These are phyloP conservation scores for Peromyscus melanophrys DNA, from an alignment of 2,797 vertebrate species.

Conservation along the genomic window DNA sequence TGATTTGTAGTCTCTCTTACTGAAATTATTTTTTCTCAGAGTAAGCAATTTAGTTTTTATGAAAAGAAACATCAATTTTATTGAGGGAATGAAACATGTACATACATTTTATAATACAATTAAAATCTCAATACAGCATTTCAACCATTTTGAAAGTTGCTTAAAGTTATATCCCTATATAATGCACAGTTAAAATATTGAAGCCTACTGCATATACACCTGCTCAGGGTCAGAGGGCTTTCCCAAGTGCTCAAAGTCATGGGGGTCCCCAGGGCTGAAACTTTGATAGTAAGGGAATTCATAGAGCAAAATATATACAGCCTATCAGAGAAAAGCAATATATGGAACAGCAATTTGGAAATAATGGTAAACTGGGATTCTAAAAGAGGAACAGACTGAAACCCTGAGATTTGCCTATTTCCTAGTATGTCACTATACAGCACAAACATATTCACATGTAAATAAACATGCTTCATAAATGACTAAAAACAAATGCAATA, in stretches of 20 bases:
- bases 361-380: not conserved
- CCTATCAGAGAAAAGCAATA: not conserved
- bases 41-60: slow-evolving; percentile 11
- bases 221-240: not conserved
- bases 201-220: not conserved
- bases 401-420: not conserved
- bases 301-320: not conserved
- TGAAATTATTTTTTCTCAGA: not conserved
- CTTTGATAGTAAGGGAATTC: not conserved
- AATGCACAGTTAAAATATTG: not conserved
- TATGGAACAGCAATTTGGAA: not conserved
- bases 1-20: not conserved
- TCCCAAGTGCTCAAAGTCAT: not conserved
- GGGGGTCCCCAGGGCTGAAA: not conserved
- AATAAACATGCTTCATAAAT: not conserved
- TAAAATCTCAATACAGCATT: not conserved
- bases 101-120: not conserved
- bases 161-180: not conserved
- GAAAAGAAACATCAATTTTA: slow-evolving; percentile 24
- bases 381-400: not conserved
- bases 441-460: not conserved
- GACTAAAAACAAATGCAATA: not conserved
- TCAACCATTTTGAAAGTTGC: not conserved
- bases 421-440: too few species aligned
- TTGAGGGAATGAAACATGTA: not conserved